Conservation (phyloP, 2,888 invertebrate genomes). For the Standfussiana lucernea region DNA sequence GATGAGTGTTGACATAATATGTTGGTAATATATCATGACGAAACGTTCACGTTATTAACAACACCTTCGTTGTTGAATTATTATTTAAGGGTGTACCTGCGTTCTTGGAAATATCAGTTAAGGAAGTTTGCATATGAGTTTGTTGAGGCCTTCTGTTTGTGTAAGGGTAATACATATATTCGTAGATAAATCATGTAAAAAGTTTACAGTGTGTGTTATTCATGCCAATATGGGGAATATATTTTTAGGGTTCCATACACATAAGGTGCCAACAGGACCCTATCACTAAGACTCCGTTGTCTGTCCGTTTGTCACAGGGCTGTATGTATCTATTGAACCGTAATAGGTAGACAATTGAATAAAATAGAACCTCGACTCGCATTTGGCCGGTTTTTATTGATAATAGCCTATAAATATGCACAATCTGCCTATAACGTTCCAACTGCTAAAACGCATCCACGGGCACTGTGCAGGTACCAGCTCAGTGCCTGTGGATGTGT, state of each 20-base stretch:
- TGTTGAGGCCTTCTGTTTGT: not conserved
- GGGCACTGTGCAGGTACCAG: too few species aligned
- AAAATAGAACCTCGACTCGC: not conserved
- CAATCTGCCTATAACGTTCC: too few species aligned
- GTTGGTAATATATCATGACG: constrained; percentile 43
- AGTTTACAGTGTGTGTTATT: not conserved
- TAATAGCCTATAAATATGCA: too few species aligned
- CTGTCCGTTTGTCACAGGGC: not conserved
- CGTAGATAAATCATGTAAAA: not conserved
- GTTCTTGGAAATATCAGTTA: constrained; percentile 6
- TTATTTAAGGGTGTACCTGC: constrained; percentile 4
- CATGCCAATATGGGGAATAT: not conserved
- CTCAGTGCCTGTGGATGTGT: too few species aligned
- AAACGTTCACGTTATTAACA: constrained; percentile 35
- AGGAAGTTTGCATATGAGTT: constrained; percentile 23
- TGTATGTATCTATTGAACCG: too few species aligned
- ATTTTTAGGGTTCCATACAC: not conserved
- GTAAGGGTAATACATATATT: not conserved
- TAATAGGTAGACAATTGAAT: not conserved
- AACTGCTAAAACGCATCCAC: too few species aligned
- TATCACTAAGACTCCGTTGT: not conserved
- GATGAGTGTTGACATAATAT: constrained; percentile 53
- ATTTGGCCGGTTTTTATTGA: not conserved
- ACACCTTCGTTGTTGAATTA: constrained; percentile 33
- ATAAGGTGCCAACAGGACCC: not conserved